Base-by-base conservation (phyloP, 2,113 vertebrate species). In the Hydrolagus affinis region DNA sequence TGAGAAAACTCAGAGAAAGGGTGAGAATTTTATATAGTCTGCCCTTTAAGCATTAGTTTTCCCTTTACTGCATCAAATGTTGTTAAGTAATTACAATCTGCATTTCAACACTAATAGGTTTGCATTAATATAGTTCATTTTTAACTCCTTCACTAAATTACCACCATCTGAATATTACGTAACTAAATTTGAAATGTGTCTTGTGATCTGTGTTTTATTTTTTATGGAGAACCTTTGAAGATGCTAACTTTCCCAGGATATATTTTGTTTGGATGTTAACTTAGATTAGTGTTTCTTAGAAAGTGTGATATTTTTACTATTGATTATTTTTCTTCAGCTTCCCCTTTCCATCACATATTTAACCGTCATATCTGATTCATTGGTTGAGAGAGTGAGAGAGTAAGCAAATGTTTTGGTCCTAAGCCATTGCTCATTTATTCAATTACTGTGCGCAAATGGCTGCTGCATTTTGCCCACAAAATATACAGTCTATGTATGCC, bases 1-100 rank as follows among this genome's bases (percentile, higher is more conserved):
- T 94, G 88, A 91, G 94, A 89, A 94, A 94, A 72, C 92, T 94
- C 56, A 88, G 93, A 87, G 93, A 94, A 86, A 89, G 91, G 89
- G 94, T 95, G 86, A 92, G 92, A 87, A 73, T 4, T 14, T 85
- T n/a, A 8, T 44, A 83, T 32, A 10, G 8, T 57, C 1, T 69
- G 30, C 44, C 28, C 57, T 32, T 75, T 75, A 19, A 21, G 3
- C n/a, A 56, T 19, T 56, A 73, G 1, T 44, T 30, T 15, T 44
- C 12, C 9, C 32, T 44, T 44, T 74, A 3, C 0, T 74, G 12
- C 21, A 8, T 56, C 72, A 74, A 74, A 8, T 19, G 1, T 44
- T 74, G 9, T 74, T 30, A 30, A 72, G 28, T 28, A 44, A 44
- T 6, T 44, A 44, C 6, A 44, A 72, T 3, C 70, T 72, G 25